Evolutionary conservation across 2,113 vertebrate species (phyloP).

Genomic region (Oreochromis spilurus): DNA sequence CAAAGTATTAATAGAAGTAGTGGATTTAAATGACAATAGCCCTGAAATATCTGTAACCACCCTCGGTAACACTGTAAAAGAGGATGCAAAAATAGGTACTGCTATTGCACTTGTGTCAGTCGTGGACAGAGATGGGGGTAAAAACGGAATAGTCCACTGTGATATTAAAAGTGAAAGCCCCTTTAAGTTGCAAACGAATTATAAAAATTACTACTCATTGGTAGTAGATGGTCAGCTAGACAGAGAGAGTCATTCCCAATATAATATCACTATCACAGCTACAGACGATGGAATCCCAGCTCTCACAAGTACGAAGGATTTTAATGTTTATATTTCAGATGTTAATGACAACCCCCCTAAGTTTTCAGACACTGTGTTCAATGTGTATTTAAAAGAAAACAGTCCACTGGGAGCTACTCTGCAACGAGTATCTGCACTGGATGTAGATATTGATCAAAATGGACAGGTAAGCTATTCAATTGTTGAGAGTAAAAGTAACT

Average conservation of each 20-base stretch:
- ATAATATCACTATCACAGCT: constrained; percentile 75
- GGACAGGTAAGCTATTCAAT: constrained; percentile 39
- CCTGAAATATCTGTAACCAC: constrained; percentile 63
- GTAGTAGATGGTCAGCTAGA: constrained; percentile 72
- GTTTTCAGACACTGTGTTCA: constrained; percentile 14
- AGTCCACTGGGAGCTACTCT: constrained; percentile 34
- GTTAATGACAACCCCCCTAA: constrained; percentile 55
- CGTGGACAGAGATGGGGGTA: constrained; percentile 74
- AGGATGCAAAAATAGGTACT: constrained; percentile 74
- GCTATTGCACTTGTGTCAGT: constrained; percentile 79
- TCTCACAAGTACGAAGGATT: constrained; percentile 15
- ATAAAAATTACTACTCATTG: constrained; percentile 80
- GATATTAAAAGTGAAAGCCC: constrained; percentile 61
- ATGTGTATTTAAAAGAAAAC: constrained; percentile 61
- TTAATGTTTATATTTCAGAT: constrained; percentile 54
- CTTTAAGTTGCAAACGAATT: constrained; percentile 79
- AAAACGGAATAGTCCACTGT: constrained; percentile 69
- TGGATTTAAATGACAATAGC: constrained; percentile 75
- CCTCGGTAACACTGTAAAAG: constrained; percentile 71
- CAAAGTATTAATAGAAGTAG: constrained; percentile 46
- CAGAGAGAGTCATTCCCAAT: constrained; percentile 55
- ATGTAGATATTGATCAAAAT: constrained; percentile 53
- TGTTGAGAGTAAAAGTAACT: neutral
- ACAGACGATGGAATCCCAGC: constrained; percentile 73
- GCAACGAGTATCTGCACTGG: constrained; percentile 36